Base-by-base conservation (phyloP, 2,888 invertebrate genomes). In the Hypercompe scribonia region DNA sequence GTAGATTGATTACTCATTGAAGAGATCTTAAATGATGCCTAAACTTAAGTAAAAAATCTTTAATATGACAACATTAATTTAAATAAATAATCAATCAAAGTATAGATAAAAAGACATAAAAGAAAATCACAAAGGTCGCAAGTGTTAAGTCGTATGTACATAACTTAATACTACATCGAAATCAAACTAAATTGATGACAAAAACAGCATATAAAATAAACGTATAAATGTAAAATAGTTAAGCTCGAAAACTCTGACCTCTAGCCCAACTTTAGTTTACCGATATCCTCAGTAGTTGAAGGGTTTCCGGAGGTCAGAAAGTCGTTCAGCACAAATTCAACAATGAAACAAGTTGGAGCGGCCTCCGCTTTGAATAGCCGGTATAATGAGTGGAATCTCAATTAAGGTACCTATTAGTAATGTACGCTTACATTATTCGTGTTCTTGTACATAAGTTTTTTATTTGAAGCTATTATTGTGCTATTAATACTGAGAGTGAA, bases 211-310 rank as follows among this genome's bases (percentile, higher is more conserved):
- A 68, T 34, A 39, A 11, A 63, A 63, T 42, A 10, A n/a, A 11
- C 11, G 61, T 31, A 69, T 34, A 31, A 21, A 33, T 61, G 13
- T 33, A 13, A 33, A 42, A 70, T 33, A 46, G 46, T 34, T 58
- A 68, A 28, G 68, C 31, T 64, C 24, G 39, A 72, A 67, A 50
- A 67, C 46, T 68, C 24, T 63, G 31, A 34, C 34, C 36, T 54
- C 31, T 65, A 39, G 46, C 63, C 68, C n/a, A 68, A 68, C 72
- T 73, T 64, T 39, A 68, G 68, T 72, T 73, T 68, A 34, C 68
- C 72, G 65, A 73, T 73, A 72, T 42, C 65, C 72, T 68, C 65
- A 42, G 21, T 39, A 73, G 72, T 70, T 73, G 73, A 70, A 70
- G 46, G 69, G 69, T 65, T 69, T 65, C 69, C 73, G 65, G 58